Conservation (phyloP, 2,797 vertebrate genomes). For the Helostoma temminkii region DNA sequence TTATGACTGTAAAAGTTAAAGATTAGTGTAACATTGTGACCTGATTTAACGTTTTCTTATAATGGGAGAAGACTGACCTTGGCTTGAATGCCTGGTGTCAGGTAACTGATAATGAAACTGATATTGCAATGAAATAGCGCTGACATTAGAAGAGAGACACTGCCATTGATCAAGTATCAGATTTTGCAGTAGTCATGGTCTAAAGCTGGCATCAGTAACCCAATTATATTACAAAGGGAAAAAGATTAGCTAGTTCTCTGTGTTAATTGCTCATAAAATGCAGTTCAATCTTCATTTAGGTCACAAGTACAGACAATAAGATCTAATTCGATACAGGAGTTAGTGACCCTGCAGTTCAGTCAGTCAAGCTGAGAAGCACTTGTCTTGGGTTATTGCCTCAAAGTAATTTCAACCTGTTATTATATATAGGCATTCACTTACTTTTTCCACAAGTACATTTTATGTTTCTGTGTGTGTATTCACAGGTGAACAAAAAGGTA, state of each 20-base stretch:
- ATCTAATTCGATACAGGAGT: too few species aligned
- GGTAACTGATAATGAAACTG: neutral
- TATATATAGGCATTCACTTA: too few species aligned
- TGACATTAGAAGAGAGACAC: neutral
- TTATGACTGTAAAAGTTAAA: neutral
- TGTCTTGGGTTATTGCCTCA: too few species aligned
- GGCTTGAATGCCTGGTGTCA: neutral
- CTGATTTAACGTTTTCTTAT: neutral
- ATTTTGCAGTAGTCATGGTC: neutral
- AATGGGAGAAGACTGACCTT: neutral
- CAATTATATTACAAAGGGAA: neutral
- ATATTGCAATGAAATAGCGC: neutral
- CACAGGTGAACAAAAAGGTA: conserved; percentile 36
- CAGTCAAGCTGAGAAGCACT: too few species aligned
- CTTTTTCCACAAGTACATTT: too few species aligned
- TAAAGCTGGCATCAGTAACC: neutral
- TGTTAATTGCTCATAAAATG: too few species aligned
- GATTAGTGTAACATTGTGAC: neutral
- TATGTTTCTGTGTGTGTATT: conserved; percentile 13
- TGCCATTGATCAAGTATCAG: neutral
- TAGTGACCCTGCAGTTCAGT: too few species aligned
- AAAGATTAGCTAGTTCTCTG: neutral
- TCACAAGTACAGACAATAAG: too few species aligned
- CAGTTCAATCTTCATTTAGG: too few species aligned
- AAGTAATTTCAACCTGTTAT: too few species aligned